Evolutionary conservation across 2,113 vertebrate species (phyloP).

Genomic region (Oreochromis tanganicae): DNA sequence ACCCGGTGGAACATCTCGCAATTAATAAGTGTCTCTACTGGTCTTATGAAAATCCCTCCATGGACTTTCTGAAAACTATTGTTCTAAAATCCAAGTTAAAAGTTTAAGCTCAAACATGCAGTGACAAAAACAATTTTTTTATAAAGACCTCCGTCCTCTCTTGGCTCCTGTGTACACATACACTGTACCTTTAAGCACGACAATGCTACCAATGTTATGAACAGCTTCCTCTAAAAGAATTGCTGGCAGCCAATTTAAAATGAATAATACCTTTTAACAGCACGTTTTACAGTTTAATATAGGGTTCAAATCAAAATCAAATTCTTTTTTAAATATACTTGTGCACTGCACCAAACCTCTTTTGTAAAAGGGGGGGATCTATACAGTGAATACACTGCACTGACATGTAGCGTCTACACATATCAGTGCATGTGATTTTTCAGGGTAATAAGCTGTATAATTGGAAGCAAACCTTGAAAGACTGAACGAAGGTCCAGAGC

Average conservation of each 20-base stretch:
- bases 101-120: not conserved
- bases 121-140: not conserved
- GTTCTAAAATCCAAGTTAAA: not conserved
- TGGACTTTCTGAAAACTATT: not conserved
- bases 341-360: not conserved
- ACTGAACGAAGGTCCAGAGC: slow-evolving; percentile 92
- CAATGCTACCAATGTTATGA: not conserved
- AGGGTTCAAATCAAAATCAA: not conserved
- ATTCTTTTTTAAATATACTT: not conserved
- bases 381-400: not conserved
- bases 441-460: not conserved
- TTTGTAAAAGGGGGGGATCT: not conserved
- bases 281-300: not conserved
- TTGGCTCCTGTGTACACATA: not conserved
- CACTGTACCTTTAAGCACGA: not conserved
- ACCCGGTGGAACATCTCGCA: not conserved
- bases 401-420: not conserved
- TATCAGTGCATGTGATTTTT: not conserved
- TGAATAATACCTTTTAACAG: not conserved
- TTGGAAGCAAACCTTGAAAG: slow-evolving; percentile 81
- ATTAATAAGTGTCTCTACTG: not conserved
- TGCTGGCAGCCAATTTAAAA: not conserved
- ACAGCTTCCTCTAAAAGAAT: not conserved
- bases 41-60: not conserved
- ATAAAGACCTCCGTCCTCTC: not conserved